Base-by-base conservation (phyloP, 2,797 vertebrate species). In the Intellagama lesueurii region DNA sequence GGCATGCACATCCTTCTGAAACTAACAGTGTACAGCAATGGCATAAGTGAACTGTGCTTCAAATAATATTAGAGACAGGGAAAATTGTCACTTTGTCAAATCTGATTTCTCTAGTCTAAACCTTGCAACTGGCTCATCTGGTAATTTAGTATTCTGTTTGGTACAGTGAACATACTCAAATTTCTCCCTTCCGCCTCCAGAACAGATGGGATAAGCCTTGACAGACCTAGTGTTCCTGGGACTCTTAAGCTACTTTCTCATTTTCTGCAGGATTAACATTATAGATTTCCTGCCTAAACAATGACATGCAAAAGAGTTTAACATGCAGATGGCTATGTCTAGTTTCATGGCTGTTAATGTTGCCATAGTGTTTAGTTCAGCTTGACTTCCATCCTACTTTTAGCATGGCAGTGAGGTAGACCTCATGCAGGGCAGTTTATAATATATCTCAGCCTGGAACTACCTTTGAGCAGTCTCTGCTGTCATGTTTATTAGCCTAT, bases 211-310 rank as follows among this genome's bases (percentile, higher is more conserved):
- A 56, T 16, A 0, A 89, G 90, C 70, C 86, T 56, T 75, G 87
- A 84, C 89, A 91, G 32, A 90, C 44, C 76, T 87, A 69, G 76
- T 68, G 84, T 91, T 60, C 0, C 75, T 87, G n/a, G 81, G 81
- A 76, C 78, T 32, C 40, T 85, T 40, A 83, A 77, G 32, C 8
- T 69, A 28, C 47, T 88, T 79, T 78, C 81, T 84, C 73, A 78
- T 70, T 22, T 89, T 90, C 32, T 60, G 81, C 85, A 90, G 87
- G 73, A 92, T 90, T 92, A 89, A 87, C 28, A 1, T 89, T 83
- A 86, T 78, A 30, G 77, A 82, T 47, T 90, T 88, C 83, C 83
- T 90, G 49, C 83, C 86, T n/a, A 47, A 87, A 56, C 76, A 85
- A 81, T 68, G 87, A 90, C 86, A 89, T 40, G 64, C 86, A 88